Percentiles rank a stretch among this genome's conserved stretches.
These are phyloP conservation scores for Bucorvus abyssinicus DNA, from an alignment of 2,797 vertebrate species.

Conservation along the genomic window DNA sequence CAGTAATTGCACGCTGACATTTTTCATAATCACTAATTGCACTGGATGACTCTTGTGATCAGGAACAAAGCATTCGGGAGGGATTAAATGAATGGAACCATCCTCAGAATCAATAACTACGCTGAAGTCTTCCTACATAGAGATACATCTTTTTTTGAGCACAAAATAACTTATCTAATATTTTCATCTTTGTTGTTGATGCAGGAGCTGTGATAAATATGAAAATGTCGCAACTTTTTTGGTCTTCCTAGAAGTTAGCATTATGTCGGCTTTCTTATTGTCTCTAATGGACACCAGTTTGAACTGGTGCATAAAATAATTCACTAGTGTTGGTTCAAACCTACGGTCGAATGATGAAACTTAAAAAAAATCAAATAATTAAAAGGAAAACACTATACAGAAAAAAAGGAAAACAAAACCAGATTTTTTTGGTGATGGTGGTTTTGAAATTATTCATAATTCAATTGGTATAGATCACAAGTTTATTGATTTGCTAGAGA, in stretches of 20 bases:
- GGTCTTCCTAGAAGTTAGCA: constrained; percentile 39
- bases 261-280: constrained; percentile 29
- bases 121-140: constrained; percentile 26
- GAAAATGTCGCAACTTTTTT: constrained; percentile 28
- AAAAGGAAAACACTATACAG: not conserved
- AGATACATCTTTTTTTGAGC: constrained; percentile 40
- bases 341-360: constrained; percentile 27
- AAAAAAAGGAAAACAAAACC: not conserved
- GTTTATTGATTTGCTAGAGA: constrained; percentile 8
- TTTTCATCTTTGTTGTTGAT: constrained; percentile 36
- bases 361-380: not conserved
- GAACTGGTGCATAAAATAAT: constrained; percentile 53
- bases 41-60: constrained; percentile 68
- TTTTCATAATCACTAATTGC: constrained; percentile 70
- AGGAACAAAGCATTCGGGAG: constrained; percentile 60
- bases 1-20: constrained; percentile 69
- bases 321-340: constrained; percentile 23
- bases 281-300: constrained; percentile 31
- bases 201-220: constrained; percentile 30
- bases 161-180: constrained; percentile 45
- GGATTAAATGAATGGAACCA: constrained; percentile 68
- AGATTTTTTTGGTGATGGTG: not conserved
- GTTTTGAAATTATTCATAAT: not conserved
- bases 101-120: constrained; percentile 65
- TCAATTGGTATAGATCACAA: not conserved